A percentile compares a stretch with the other conserved stretches of the same genome.
phyloP scores from a whole-genome alignment of 2,113 vertebrate genomes.

The Empidonax traillii region DNA sequence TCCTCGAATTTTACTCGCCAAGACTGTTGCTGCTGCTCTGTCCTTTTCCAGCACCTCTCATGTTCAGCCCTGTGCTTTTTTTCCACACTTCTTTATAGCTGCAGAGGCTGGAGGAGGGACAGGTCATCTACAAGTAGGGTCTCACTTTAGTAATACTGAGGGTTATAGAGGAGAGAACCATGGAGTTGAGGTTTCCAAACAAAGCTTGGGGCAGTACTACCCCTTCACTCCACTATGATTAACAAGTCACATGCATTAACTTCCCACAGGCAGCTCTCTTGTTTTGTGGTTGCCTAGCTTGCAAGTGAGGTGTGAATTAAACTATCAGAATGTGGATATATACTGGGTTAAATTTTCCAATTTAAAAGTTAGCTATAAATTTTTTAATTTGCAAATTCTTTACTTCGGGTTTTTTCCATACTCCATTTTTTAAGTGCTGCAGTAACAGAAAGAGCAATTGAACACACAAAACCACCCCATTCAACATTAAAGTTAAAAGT shows the following conservation, averaged over 20 bases:
- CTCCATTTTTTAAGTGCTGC: background rate
- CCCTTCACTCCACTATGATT: background rate
- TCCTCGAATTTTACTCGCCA: background rate
- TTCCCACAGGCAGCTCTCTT: background rate
- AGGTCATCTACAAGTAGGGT: background rate
- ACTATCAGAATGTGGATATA: background rate
- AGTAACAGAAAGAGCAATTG: background rate
- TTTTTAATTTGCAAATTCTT: background rate
- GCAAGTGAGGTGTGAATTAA: background rate
- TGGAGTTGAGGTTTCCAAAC: background rate
- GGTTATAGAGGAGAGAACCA: background rate
- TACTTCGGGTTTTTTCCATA: background rate
- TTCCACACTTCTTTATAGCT: background rate
- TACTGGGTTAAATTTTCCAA: background rate
- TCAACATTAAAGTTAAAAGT: background rate
- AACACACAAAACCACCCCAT: background rate
- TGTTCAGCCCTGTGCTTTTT: background rate
- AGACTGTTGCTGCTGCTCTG: background rate
- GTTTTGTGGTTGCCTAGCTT: background rate
- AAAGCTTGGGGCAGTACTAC: background rate
- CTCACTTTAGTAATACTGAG: background rate
- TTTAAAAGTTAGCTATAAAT: background rate
- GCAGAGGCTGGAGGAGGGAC: background rate
- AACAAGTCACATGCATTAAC: background rate
- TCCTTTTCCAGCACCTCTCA: background rate